Evolutionary conservation across 2,888 invertebrate species (phyloP).

Genomic region (Amphimallon solstitiale): DNA sequence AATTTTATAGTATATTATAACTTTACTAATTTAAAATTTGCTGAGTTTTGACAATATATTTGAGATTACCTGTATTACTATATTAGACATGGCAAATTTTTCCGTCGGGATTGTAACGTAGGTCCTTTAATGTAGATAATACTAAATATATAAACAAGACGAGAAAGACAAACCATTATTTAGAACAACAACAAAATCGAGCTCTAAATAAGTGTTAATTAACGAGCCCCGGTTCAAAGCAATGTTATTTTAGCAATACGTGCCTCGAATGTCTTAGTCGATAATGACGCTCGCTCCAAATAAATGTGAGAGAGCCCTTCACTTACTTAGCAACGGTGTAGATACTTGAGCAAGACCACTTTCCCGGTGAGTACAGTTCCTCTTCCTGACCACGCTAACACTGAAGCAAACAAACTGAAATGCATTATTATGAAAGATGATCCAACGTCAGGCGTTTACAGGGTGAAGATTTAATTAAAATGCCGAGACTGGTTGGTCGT

Average conservation of each 20-base stretch:
- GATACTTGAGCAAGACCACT: not conserved
- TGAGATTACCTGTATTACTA: no score
- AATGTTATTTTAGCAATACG: constrained; percentile 14
- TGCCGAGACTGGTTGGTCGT: not conserved
- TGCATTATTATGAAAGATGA: constrained; percentile 6
- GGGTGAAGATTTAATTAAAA: not conserved
- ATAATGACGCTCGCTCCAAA: constrained; percentile 7
- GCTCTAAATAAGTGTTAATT: constrained; percentile 4
- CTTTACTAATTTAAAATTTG: no score
- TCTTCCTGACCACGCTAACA: constrained; percentile 4
- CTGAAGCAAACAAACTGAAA: constrained; percentile 9
- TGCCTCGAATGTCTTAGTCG: constrained; percentile 5
- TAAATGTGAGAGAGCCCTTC: constrained; percentile 3
- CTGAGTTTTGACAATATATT: no score
- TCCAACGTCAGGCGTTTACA: not conserved
- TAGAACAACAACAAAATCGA: not conserved
- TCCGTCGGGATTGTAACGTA: no score
- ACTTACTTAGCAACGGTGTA: not conserved
- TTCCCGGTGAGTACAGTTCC: not conserved
- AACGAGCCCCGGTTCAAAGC: not conserved
- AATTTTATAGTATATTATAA: no score
- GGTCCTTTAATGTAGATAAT: not conserved
- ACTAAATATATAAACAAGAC: not conserved
- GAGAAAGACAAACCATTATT: not conserved
- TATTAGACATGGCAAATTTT: no score